phyloP scores from a whole-genome alignment of 2,113 vertebrate genomes.

The Zosterops borbonicus region DNA sequence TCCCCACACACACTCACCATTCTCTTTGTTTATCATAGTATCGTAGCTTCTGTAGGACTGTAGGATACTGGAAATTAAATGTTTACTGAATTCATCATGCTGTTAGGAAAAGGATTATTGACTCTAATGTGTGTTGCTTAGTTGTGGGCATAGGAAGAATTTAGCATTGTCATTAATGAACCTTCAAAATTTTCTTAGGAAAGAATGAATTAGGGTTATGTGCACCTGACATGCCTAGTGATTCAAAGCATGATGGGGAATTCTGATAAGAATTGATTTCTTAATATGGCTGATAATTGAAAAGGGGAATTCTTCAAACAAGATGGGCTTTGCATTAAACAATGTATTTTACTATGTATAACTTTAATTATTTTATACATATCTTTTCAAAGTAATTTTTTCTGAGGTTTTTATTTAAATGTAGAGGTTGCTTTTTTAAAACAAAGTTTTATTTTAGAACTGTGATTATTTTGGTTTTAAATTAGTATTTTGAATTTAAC shows the following conservation, averaged over 20 bases:
- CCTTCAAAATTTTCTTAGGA: neutral
- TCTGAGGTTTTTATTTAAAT: neutral
- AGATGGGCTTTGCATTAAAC: neutral
- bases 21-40: neutral
- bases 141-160: neutral
- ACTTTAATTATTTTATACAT: neutral
- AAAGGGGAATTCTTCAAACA: neutral
- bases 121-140: neutral
- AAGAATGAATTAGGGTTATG: neutral
- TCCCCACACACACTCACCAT: rapidly evolving
- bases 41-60: neutral
- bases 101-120: neutral
- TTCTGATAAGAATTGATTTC: neutral
- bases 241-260: neutral
- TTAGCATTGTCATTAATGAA: neutral
- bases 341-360: neutral
- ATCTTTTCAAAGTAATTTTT: neutral
- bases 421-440: neutral
- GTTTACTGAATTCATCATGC: neutral
- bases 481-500: neutral
- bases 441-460: neutral
- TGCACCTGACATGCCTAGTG: neutral
- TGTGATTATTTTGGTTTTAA: neutral
- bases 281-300: neutral
- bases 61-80: neutral